These are phyloP conservation scores for Misgurnus anguillicaudatus DNA, from an alignment of 2,113 vertebrate species.

Conservation along the genomic window DNA sequence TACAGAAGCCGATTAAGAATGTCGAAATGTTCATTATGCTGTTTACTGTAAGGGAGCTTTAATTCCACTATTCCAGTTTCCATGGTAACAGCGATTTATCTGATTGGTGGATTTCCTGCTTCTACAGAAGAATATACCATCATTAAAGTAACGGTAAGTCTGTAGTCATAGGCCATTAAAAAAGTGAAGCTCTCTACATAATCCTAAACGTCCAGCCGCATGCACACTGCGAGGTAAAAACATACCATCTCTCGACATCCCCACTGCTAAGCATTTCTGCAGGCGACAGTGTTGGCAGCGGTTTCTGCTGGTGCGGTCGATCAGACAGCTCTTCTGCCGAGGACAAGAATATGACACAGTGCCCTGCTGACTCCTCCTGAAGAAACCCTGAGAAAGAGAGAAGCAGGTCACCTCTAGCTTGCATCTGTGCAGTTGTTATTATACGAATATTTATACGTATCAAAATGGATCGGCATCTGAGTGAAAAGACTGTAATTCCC, in stretches of 20 bases:
- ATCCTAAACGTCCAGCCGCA: background rate
- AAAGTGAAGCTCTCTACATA: background rate
- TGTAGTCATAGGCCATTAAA: background rate
- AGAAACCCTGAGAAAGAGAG: slow-evolving; percentile 83
- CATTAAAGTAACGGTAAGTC: background rate
- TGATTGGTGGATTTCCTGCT: background rate
- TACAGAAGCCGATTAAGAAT: background rate
- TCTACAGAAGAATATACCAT: background rate
- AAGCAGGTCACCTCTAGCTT: background rate
- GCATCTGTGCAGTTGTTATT: background rate
- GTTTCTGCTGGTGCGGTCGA: slow-evolving; percentile 90
- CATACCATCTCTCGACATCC: slow-evolving; percentile 50
- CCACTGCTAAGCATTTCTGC: slow-evolving; percentile 91
- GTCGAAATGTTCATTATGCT: background rate
- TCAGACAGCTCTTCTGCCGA: slow-evolving; percentile 92
- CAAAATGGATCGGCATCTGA: background rate
- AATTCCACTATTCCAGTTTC: background rate
- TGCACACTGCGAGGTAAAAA: background rate
- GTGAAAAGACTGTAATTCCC: background rate
- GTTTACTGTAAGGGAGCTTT: background rate
- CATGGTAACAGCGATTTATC: background rate
- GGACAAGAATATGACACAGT: slow-evolving; percentile 91
- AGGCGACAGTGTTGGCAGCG: slow-evolving; percentile 93
- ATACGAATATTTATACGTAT: no score
- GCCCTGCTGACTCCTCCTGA: slow-evolving; percentile 92